A percentile compares a stretch with the other conserved stretches of the same genome.
These are phyloP conservation scores for Cebidichthys violaceus DNA, from an alignment of 2,113 vertebrate species.

Conservation along the genomic window DNA sequence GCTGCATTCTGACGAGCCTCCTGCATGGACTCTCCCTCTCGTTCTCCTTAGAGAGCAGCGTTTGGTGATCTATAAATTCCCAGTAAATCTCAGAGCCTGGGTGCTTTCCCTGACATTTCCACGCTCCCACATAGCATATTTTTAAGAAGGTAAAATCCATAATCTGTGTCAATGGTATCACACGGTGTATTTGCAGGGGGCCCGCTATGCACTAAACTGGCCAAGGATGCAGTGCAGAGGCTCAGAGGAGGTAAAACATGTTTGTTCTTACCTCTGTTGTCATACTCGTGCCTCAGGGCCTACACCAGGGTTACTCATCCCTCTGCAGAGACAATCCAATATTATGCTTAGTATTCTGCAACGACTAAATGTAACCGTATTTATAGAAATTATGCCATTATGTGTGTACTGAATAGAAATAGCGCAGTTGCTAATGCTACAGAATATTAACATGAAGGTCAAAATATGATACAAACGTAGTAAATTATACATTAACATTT, in stretches of 20 bases:
- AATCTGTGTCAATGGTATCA: conserved; percentile 86
- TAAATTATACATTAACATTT: not conserved
- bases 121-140: conserved; percentile 81
- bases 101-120: conserved; percentile 83
- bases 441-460: conserved; percentile 2
- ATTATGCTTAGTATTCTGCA: conserved; percentile 55
- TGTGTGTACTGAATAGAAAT: conserved; percentile 23
- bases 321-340: conserved; percentile 71
- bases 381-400: conserved; percentile 52
- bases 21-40: conserved; percentile 58
- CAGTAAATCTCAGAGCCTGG: conserved; percentile 78
- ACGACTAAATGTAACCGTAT: conserved; percentile 49
- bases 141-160: conserved; percentile 85
- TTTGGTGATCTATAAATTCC: conserved; percentile 83
- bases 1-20: conserved; percentile 77
- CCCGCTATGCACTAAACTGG: conserved; percentile 63
- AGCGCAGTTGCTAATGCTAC: conserved; percentile 7
- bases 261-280: conserved; percentile 80
- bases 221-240: conserved; percentile 71
- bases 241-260: conserved; percentile 76
- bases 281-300: conserved; percentile 71
- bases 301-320: conserved; percentile 66
- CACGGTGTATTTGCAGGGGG: conserved; percentile 75
- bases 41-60: conserved; percentile 67
- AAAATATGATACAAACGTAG: not conserved